phyloP scores from a whole-genome alignment of 2,888 invertebrate genomes.

The Malacosoma neustria region DNA sequence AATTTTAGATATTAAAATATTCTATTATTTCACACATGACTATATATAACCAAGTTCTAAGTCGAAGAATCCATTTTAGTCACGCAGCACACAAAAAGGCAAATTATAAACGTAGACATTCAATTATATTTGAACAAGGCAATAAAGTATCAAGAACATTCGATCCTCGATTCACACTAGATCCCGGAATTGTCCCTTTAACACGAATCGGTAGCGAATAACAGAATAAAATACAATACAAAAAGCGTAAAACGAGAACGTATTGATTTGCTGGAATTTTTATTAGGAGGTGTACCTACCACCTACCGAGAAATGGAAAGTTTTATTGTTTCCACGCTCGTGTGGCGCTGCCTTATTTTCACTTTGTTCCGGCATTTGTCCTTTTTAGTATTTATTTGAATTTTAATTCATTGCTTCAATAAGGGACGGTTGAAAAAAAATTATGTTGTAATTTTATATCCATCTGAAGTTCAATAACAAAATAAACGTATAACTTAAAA shows the following conservation, averaged over 20 bases:
- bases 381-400: constrained; percentile 12
- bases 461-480: too few species aligned
- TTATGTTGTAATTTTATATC: background rate
- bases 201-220: constrained; percentile 62
- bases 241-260: constrained; percentile 69
- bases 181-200: constrained; percentile 69
- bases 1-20: too few species aligned
- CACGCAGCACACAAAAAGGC: too few species aligned
- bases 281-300: constrained; percentile 58
- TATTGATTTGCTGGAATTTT: constrained; percentile 75
- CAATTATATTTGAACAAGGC: too few species aligned
- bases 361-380: constrained; percentile 12
- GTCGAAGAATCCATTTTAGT: too few species aligned
- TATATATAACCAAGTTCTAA: too few species aligned
- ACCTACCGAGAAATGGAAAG: constrained; percentile 49
- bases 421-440: background rate
- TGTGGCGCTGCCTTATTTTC: constrained; percentile 17
- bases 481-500: too few species aligned
- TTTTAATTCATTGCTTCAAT: constrained; percentile 7
- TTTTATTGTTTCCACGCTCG: constrained; percentile 40
- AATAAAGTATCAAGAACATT: constrained; percentile 32
- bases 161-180: constrained; percentile 24
- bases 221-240: constrained; percentile 71
- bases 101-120: too few species aligned
- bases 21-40: too few species aligned